These are phyloP conservation scores for Brachypalpus laphriformis DNA, from an alignment of 2,888 invertebrate genomes.

Conservation along the genomic window DNA sequence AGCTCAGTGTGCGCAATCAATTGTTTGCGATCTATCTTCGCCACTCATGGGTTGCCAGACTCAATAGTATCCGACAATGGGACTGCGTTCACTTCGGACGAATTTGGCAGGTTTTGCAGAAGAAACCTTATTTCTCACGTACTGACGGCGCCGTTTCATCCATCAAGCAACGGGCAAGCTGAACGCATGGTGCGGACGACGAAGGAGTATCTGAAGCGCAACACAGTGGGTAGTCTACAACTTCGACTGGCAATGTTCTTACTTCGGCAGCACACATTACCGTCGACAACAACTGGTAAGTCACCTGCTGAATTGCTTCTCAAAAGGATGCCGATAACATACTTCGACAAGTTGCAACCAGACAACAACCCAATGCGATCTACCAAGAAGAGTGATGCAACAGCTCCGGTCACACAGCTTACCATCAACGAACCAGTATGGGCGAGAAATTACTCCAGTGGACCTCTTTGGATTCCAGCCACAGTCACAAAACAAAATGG, in stretches of 20 bases:
- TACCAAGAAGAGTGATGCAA: too few species aligned
- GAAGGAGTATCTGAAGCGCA: neutral
- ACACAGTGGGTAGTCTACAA: neutral
- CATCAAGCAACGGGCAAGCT: constrained; percentile 6
- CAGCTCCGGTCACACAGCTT: neutral
- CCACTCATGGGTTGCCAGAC: too few species aligned
- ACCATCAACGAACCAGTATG: neutral
- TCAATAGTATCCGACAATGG: too few species aligned
- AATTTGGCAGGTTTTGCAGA: neutral
- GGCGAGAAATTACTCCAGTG: constrained; percentile 5
- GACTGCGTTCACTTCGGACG: neutral
- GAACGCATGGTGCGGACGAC: neutral
- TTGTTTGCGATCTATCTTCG: too few species aligned
- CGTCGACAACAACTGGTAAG: neutral
- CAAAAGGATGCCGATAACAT: neutral
- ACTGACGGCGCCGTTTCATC: neutral
- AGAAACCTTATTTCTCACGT: neutral
- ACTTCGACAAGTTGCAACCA: neutral
- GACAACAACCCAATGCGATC: neutral
- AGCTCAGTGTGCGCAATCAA: too few species aligned
- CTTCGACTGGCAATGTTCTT: neutral
- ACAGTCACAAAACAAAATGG: neutral
- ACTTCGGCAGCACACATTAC: neutral
- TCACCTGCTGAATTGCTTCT: neutral
- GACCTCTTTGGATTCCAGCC: constrained; percentile 2